Evolutionary conservation across 2,888 invertebrate genomes (phyloP), one percentile per base, ranked within the genome.

Genomic region (Athalia rosae): DNA sequence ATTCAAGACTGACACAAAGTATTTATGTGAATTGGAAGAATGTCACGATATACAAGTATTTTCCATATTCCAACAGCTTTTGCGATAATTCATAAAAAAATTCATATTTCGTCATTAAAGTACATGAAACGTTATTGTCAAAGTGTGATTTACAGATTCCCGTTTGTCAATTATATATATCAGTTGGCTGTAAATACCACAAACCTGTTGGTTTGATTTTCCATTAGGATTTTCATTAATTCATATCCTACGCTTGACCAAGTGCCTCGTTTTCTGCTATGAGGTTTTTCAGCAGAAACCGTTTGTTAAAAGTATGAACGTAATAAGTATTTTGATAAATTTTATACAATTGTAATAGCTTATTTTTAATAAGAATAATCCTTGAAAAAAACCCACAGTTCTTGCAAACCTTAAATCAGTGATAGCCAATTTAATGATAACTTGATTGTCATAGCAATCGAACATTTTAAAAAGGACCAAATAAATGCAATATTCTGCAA

Each of bases 1-100:
- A 61, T 74, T 74, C 7, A 74, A 74, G 74, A 74, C 74, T 74
- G 74, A 74, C 50, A 62, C 61, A 4, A 47, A 73, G 74, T 74
- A 61, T 74, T 74, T 61, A 47, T n/a, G 71, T 28, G 9, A 71
- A 71, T 45, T 43, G 41, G 45, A 58, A 6, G n/a, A 45, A 45
- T 15, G n/a, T 71, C 58, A 71, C 50, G 13, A 45, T 13, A 58
- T 8, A 50, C 43, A 58, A 58, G 71, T 71, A 58, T 71, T 71
- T 58, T 71, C 9, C 45, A 71, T 71, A 71, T 71, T 71, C 28
- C 11, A 43, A 6, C 4, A 50, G n/a, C 41, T 11, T 67, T 50
- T 28, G 50, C 67, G 41, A 15, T 67, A 53, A 50, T 50, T 50
- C 50, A 28, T 53, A 5, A 4, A 13, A 0, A 7, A 41, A 41